Conservation (phyloP, 2,113 vertebrate species). For the Tragelaphus scriptus region DNA sequence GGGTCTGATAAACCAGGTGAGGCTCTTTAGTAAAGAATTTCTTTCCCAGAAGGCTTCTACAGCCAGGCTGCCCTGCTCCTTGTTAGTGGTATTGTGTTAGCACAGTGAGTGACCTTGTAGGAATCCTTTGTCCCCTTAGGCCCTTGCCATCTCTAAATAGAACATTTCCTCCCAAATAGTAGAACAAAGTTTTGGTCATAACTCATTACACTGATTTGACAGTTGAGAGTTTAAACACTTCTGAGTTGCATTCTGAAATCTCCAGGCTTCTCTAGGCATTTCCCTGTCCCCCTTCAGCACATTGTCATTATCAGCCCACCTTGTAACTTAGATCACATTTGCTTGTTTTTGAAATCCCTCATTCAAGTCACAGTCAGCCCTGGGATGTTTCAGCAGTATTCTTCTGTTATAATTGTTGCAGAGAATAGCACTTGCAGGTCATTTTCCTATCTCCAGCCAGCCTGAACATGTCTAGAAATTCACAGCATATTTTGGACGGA, state of each 20-base stretch:
- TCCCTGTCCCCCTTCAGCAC: not conserved
- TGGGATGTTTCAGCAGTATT: not conserved
- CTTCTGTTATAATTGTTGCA: not conserved
- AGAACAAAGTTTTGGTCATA: not conserved
- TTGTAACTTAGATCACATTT: not conserved
- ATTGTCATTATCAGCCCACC: not conserved
- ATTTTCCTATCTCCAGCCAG: not conserved
- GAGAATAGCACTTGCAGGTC: not conserved
- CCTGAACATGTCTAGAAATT: not conserved
- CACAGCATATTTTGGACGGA: not conserved
- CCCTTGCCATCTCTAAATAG: not conserved
- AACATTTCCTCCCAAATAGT: not conserved
- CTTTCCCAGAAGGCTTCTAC: not conserved
- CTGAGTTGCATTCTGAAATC: not conserved
- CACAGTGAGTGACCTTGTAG: not conserved
- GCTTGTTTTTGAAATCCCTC: not conserved
- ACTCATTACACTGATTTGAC: not conserved
- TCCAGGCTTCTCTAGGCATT: not conserved
- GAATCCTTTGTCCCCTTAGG: not conserved
- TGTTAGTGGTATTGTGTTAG: not conserved
- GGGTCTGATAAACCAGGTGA: not conserved
- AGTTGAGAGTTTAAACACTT: not conserved
- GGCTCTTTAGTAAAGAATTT: not conserved
- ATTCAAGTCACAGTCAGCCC: not conserved
- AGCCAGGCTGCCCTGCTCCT: not conserved